phyloP scores from a whole-genome alignment of 2,888 invertebrate genomes.

The Drosophila mimica region DNA sequence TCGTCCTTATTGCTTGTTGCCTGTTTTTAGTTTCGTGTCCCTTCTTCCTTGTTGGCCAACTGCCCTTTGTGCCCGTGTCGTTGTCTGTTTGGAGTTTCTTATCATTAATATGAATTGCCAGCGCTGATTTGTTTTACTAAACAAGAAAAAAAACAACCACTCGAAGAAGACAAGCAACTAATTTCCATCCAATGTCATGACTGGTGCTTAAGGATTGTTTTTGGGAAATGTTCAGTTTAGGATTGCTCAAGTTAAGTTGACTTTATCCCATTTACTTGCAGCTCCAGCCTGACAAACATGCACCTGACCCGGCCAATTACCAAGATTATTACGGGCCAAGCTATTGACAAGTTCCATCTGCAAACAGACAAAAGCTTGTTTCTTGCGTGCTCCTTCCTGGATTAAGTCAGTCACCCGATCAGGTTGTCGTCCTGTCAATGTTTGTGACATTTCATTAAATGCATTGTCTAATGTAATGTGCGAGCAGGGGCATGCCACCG shows the following conservation, averaged over 20 bases:
- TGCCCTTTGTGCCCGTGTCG: background rate
- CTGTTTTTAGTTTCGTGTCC: background rate
- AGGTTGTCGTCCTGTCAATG: constrained; percentile 18
- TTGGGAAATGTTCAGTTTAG: background rate
- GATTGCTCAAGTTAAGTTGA: background rate
- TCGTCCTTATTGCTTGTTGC: background rate
- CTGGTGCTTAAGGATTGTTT: background rate
- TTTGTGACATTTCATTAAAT: constrained; percentile 43
- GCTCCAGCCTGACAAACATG: background rate
- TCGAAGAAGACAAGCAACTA: background rate
- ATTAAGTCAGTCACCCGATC: background rate
- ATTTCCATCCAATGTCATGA: background rate
- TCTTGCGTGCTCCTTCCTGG: background rate
- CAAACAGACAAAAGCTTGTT: background rate
- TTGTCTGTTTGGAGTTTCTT: background rate
- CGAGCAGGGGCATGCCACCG: background rate
- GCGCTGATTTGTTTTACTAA: constrained; percentile 9
- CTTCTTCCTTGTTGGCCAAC: background rate
- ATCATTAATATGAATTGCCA: constrained; percentile 18
- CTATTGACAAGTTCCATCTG: constrained; percentile 1
- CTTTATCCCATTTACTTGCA: background rate
- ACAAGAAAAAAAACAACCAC: background rate
- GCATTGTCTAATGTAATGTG: constrained; percentile 11
- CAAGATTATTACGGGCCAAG: constrained; percentile 9
- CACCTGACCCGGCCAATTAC: constrained; percentile 22